A percentile compares a stretch with the other conserved stretches of the same genome.
Conservation (phyloP, 2,888 invertebrate genomes). For the Hirtodrosophila alboralis region DNA sequence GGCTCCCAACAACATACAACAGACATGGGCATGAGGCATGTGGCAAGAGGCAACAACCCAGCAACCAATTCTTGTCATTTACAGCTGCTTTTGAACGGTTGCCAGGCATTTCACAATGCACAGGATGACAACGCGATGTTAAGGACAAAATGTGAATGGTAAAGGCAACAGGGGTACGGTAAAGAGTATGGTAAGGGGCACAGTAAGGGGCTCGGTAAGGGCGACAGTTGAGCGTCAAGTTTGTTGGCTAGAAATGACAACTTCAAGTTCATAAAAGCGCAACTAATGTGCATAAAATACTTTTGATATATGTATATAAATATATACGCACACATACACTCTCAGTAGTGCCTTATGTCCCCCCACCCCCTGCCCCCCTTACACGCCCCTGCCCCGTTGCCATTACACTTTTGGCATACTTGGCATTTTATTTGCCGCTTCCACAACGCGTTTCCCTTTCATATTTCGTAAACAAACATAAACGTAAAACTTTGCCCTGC, state of each 20-base stretch:
- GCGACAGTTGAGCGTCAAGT: slow-evolving; percentile 60
- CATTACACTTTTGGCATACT: slow-evolving; percentile 21
- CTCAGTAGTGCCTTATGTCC: slow-evolving; percentile 7
- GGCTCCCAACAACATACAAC: slow-evolving; percentile 23
- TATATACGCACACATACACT: slow-evolving; percentile 19
- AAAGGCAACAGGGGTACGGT: too few species aligned
- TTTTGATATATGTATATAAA: slow-evolving; percentile 48
- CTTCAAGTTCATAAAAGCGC: slow-evolving; percentile 79
- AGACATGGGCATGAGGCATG: slow-evolving; percentile 1
- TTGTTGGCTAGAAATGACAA: slow-evolving; percentile 73
- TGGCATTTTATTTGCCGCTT: slow-evolving; percentile 64
- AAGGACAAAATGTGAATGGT: neutral
- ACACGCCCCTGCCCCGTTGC: neutral
- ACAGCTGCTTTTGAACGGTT: slow-evolving; percentile 63
- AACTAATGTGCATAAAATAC: slow-evolving; percentile 80
- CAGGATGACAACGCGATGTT: slow-evolving; percentile 1
- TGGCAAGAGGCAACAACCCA: slow-evolving; percentile 25
- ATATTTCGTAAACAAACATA: slow-evolving; percentile 75
- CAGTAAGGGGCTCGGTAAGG: neutral
- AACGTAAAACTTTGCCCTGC: slow-evolving; percentile 60
- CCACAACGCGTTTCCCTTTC: slow-evolving; percentile 59
- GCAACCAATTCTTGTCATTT: slow-evolving; percentile 78
- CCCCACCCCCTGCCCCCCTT: neutral
- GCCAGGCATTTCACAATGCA: slow-evolving; percentile 39
- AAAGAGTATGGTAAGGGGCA: too few species aligned